These are phyloP conservation scores for Aphaenogaster ashmeadi DNA, from an alignment of 1,140 invertebrate genomes.

Conservation along the genomic window DNA sequence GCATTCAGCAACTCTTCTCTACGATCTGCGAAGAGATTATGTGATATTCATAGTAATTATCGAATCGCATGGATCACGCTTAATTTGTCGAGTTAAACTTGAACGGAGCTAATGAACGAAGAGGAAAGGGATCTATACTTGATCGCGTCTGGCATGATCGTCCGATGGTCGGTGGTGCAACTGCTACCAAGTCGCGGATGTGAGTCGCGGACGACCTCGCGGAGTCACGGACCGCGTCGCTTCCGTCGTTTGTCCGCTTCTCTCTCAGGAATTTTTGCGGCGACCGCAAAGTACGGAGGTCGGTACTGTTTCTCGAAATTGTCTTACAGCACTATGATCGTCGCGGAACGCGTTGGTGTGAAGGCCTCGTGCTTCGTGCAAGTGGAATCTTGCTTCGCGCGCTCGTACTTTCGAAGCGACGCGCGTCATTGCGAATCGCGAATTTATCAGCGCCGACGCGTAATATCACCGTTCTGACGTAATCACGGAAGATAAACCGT, in stretches of 20 bases:
- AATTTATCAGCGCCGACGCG: constrained; percentile 2
- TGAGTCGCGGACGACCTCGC: constrained; percentile 30
- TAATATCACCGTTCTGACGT: constrained; percentile 19
- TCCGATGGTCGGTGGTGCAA: not conserved
- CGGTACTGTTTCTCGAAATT: constrained; percentile 36
- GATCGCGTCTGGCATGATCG: not conserved
- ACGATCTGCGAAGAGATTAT: not conserved
- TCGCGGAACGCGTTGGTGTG: not conserved
- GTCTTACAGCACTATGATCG: not conserved
- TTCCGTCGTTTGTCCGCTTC: constrained; percentile 55
- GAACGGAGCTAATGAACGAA: not conserved
- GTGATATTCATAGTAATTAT: not conserved
- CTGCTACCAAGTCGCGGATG: constrained; percentile 14
- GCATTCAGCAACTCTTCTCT: too few relatives aligned
- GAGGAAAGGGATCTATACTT: constrained; percentile 12
- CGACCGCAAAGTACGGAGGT: constrained; percentile 1
- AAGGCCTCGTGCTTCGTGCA: too few relatives aligned
- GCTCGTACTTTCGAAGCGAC: not conserved
- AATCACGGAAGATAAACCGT: constrained; percentile 10
- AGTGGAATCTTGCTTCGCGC: not conserved
- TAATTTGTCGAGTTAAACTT: not conserved
- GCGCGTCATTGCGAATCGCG: not conserved
- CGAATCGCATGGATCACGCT: not conserved
- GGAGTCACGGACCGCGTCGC: constrained; percentile 41
- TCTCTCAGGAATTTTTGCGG: constrained; percentile 57